Base-by-base conservation (phyloP, 2,113 vertebrate genomes). In the Macrotus californicus region DNA sequence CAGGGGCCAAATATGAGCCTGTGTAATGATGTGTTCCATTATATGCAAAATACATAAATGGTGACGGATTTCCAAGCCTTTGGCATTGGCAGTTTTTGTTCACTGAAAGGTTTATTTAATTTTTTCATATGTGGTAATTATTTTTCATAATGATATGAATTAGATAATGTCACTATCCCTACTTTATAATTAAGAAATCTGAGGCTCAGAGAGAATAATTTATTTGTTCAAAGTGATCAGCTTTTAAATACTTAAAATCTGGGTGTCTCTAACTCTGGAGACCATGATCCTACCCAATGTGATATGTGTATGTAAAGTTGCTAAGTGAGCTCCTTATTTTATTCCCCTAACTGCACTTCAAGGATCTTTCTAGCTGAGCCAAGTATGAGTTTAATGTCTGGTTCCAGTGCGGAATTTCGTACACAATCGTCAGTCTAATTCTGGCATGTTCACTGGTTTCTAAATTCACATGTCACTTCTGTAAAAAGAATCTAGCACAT, bases 111-210 rank as follows among this genome's bases (percentile, higher is more conserved):
- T 93, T 89, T 3, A 39, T 77, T 89, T 46, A 77, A 41, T 18
- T n/a, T 41, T 29, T 36, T 41, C 36, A 67, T 29, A 73, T 73
- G 86, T 77, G 56, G 52, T 24, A 54, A 31, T 83, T 86, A 88
- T 79, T 87, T 91, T 31, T 80, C 16, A n/a, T 4, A 86, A 75
- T 72, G 48, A 26, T 24, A 87, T 36, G 41, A 76, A 67, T 76
- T 39, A 89, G 19, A 61, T 72, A 82, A 14, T 24, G 56, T 76
- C 79, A 34, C 26, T 41, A 88, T 43, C 18, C 5, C 2, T 41
- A 56, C 29, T 94, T 94, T 76, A n/a, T 43, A 70, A 31, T 36
- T 88, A 77, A 84, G 64, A 85, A 96, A 93, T 81, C 3, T 46
- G 79, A 87, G 36, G 9, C 70, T 84, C 39, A 50, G 36, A 72